Conservation (phyloP, 1,140 invertebrate genomes). For the Acromyrmex heyeri region DNA sequence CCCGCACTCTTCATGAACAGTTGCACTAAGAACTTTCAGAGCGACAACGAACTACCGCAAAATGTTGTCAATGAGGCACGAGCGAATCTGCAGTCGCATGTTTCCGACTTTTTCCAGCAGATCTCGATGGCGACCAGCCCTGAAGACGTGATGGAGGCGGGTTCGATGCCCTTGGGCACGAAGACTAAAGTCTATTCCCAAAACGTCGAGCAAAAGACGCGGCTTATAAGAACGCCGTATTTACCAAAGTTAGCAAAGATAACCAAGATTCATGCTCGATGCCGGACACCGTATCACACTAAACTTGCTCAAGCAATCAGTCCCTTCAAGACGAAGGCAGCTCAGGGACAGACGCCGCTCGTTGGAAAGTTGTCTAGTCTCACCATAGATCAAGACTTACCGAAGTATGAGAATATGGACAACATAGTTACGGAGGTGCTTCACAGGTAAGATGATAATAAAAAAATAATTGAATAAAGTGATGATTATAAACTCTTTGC, state of each 20-base stretch:
- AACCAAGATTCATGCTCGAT: conserved; percentile 80
- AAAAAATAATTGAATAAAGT: neutral
- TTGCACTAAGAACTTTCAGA: conserved; percentile 76
- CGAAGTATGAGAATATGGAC: conserved; percentile 83
- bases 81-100: conserved; percentile 84
- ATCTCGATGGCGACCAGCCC: conserved; percentile 86
- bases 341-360: conserved; percentile 80
- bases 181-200: conserved; percentile 71
- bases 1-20: conserved; percentile 71
- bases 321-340: conserved; percentile 69
- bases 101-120: conserved; percentile 87
- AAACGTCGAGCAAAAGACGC: conserved; percentile 72
- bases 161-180: conserved; percentile 76
- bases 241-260: conserved; percentile 82
- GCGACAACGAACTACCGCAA: conserved; percentile 80
- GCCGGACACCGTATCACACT: conserved; percentile 81
- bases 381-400: conserved; percentile 82
- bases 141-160: conserved; percentile 85
- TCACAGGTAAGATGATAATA: conserved; percentile 74
- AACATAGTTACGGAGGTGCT: conserved; percentile 82
- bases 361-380: conserved; percentile 80
- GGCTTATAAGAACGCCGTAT: conserved; percentile 61
- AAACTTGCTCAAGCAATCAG: conserved; percentile 70
- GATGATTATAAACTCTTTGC: neutral
- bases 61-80: conserved; percentile 83